Base-by-base conservation (phyloP, 2,113 vertebrate genomes). In the Planiliza haematocheilus region DNA sequence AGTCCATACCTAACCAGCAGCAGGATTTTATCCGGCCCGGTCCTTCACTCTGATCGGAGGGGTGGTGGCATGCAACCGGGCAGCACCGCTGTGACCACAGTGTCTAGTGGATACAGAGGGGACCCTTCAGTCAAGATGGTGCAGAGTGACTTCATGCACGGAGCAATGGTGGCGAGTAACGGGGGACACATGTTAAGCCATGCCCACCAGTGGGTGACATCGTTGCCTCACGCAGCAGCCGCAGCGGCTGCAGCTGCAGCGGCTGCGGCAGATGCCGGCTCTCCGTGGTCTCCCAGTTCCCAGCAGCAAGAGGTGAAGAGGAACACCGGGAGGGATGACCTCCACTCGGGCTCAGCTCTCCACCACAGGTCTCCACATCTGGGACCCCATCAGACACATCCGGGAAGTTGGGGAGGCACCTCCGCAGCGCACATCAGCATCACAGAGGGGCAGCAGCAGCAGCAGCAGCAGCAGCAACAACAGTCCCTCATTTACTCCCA, bases 91-190 rank as follows among this genome's bases (percentile, higher is more conserved):
- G 94, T 95, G 83, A 95, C 95, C 77, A 94, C 95, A 34, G 95
- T 95, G 49, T 94, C 95, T 50, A 93, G 92, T 36, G 95, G 94
- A 61, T 98, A 97, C 95, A 93, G 96, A 59, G 95, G 95, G 56
- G 96, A 97, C 71, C 89, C 95, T 57, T 91, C 95, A 1, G 92
- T 94, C 43, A 97, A 98, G 94, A 97, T 97, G 96, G 95, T 96
- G 72, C 96, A 97, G 91, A 96, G 95, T 86, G 96, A 97, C 92
- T 97, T 97, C 92, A 97, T 97, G 96, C 96, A 95, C 87, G 96
- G 96, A 75, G 94, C 95, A 85, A 97, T 98, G 95, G 95, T 95
- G 73, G 94, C 95, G 77, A 96, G 96, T 89, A 98, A 97, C 92
- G 96, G 96, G 77, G 95, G 96, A 53, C 96, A 97, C 92, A 96